Evolutionary conservation across 2,888 invertebrate species (phyloP), one percentile per base, ranked within the genome.

Genomic region (Crossocerus cetratus): DNA sequence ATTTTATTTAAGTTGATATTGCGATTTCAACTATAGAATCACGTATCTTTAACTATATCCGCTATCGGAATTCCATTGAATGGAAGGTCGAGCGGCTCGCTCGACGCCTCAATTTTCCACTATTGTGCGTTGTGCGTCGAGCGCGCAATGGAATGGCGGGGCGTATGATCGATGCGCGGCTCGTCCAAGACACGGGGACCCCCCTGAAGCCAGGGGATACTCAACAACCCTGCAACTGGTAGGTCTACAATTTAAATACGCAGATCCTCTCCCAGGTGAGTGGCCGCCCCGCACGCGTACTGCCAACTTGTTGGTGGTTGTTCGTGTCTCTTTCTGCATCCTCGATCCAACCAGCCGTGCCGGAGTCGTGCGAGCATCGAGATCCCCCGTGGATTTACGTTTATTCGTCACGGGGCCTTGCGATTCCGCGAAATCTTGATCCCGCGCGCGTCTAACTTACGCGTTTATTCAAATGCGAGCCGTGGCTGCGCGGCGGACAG

Each of bases 181-280:
- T 32, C 8, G 32, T 32, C 32, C 8, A 32, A 32, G 62, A 68
- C 42, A 72, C 14, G 67, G 56, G 70, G 69, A 69, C 64, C 57
- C 65, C 60, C 70, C 72, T 64, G 72, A 71, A 69, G 70, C 66
- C 63, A 59, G 58, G 57, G 45, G 22, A 42, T 43, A 43, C 44
- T 20, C 45, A 53, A 53, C 53, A 21, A 63, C 66, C 14, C 21
- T 18, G 13, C 53, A 16, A n/a, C 20, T 18, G n/a, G 20, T 49
- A 14, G 42, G 57, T 81, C 81, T 79, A 68, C 81, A 81, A 80
- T 81, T 81, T 75, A 81, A 81, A 75, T 81, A 67, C 62, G 65
- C 11, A 53, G 65, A 74, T 72, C n/a, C n/a, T 76, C 75, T 67
- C 68, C 61, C 65, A 64, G 65, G 69, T 57, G 32, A 32, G 70